Percentiles rank a stretch among this genome's conserved stretches.
These are phyloP conservation scores for Masnerella sp. DNA, from an alignment of 2,888 invertebrate species.

Conservation along the genomic window DNA sequence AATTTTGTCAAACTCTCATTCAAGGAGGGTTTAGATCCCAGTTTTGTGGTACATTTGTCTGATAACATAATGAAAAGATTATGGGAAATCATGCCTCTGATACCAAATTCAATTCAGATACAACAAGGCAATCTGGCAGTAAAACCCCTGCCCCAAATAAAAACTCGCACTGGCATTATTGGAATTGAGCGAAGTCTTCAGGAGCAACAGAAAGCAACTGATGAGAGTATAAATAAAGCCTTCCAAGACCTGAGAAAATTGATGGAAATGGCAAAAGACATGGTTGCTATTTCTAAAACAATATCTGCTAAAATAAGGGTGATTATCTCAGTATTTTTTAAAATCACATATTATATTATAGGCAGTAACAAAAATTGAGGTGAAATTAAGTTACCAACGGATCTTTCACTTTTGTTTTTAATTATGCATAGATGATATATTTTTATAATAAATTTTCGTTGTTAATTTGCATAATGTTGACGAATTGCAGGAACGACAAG, in stretches of 20 bases:
- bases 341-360: too few species aligned
- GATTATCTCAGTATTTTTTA: conserved; percentile 67
- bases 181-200: conserved; percentile 96
- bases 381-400: too few species aligned
- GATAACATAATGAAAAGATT: conserved; percentile 82
- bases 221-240: conserved; percentile 93
- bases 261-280: conserved; percentile 98
- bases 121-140: conserved; percentile 39
- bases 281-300: conserved; percentile 94
- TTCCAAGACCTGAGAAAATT: conserved; percentile 97
- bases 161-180: conserved; percentile 92
- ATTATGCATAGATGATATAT: too few species aligned
- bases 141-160: conserved; percentile 79
- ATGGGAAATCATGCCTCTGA: conserved; percentile 80
- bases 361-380: too few species aligned
- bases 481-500: conserved; percentile 88
- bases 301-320: conserved; percentile 95
- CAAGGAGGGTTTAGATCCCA: conserved; percentile 86
- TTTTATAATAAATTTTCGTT: too few species aligned
- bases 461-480: conserved; percentile 67
- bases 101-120: conserved; percentile 49
- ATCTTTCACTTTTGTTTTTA: too few species aligned
- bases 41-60: conserved; percentile 82
- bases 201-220: conserved; percentile 93
- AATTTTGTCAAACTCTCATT: conserved; percentile 91